phyloP scores from a whole-genome alignment of 2,113 vertebrate species.

The Hypanus sabinus region DNA sequence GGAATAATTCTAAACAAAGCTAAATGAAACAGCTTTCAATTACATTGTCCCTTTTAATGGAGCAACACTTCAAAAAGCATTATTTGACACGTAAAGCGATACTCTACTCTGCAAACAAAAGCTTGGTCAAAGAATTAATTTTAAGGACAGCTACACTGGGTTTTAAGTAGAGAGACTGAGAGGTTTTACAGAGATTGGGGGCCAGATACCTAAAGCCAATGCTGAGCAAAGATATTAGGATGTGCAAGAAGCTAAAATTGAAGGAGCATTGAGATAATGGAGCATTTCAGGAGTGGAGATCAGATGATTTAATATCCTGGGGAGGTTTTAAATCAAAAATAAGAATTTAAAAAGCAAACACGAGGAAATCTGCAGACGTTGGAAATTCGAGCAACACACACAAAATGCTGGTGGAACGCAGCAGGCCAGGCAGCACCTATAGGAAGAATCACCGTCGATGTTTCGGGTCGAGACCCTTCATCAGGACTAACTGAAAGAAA shows the following conservation, averaged over 20 bases:
- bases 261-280: neutral
- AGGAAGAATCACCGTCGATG: too few species aligned
- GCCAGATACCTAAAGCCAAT: neutral
- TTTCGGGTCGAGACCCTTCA: too few species aligned
- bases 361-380: too few species aligned
- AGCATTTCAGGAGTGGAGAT: neutral
- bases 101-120: too few species aligned
- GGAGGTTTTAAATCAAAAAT: neutral
- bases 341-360: neutral
- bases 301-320: neutral
- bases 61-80: neutral
- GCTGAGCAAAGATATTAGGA: too few species aligned
- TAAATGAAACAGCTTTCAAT: neutral
- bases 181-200: neutral
- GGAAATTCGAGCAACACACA: too few species aligned
- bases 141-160: neutral
- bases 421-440: too few species aligned
- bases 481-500: too few species aligned
- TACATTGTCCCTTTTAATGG: neutral
- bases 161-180: neutral
- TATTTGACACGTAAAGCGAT: too few species aligned
- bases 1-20: neutral
- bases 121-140: neutral
- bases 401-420: too few species aligned
- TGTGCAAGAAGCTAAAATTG: neutral